A percentile compares a stretch with the other conserved stretches of the same genome.
phyloP scores from a whole-genome alignment of 1,140 invertebrate species.

The Dreissena rostriformis region DNA sequence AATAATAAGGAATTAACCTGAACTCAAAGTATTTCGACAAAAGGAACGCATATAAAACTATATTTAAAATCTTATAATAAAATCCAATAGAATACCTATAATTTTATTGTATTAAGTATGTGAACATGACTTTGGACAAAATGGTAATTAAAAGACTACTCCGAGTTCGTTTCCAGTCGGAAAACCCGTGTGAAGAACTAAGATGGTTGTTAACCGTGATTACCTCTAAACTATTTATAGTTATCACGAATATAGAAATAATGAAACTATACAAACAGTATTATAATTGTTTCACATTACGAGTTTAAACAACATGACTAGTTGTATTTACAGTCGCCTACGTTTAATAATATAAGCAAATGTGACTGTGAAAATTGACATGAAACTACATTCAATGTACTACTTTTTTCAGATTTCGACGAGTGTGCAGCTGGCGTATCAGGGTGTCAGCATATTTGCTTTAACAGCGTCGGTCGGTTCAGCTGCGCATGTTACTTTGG shows the following conservation, averaged over 20 bases:
- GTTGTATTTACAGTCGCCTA: neutral
- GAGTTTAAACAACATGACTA: neutral
- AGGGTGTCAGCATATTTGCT: slow-evolving; percentile 48
- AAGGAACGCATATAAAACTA: too few species aligned
- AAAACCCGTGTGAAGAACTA: too few species aligned
- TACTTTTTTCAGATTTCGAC: slow-evolving; percentile 29
- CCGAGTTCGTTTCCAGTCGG: too few species aligned
- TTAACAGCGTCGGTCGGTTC: slow-evolving; percentile 26
- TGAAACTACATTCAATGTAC: neutral
- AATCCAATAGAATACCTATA: too few species aligned
- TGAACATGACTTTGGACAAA: too few species aligned
- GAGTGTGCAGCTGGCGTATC: slow-evolving; percentile 40
- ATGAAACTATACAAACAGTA: neutral
- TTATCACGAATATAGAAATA: neutral
- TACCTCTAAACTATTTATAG: too few species aligned
- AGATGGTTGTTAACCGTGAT: too few species aligned
- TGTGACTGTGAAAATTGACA: too few species aligned
- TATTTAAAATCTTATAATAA: too few species aligned
- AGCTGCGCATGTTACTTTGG: slow-evolving; percentile 49
- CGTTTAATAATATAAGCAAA: neutral
- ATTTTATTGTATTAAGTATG: too few species aligned
- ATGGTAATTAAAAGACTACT: too few species aligned
- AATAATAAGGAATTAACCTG: neutral
- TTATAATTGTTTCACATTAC: neutral
- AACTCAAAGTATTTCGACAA: too few species aligned